phyloP scores from a whole-genome alignment of 2,797 vertebrate species.

The Gymnoscopelus braueri region DNA sequence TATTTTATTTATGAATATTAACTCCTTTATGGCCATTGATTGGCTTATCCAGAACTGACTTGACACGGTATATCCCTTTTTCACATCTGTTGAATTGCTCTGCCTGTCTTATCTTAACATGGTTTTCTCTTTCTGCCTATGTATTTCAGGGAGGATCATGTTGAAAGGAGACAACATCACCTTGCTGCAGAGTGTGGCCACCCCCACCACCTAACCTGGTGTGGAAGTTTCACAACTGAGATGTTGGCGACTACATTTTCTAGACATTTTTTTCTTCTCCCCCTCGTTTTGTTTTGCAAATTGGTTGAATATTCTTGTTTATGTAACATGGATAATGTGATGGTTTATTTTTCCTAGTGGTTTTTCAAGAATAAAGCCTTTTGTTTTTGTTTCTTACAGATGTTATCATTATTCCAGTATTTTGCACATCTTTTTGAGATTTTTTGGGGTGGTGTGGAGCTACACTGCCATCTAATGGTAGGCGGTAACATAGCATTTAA shows the following conservation, averaged over 20 bases:
- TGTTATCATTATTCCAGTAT: conserved; percentile 1
- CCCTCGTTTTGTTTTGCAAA: conserved; percentile 19
- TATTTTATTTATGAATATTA: too few relatives aligned
- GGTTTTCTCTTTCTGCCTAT: conserved; percentile 20
- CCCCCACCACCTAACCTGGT: conserved; percentile 54
- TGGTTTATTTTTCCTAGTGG: conserved; percentile 38
- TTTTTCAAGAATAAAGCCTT: conserved; percentile 63
- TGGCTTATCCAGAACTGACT: not conserved
- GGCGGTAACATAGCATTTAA: not conserved
- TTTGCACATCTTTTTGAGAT: not conserved
- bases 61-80: not conserved
- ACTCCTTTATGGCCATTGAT: too few relatives aligned
- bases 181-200: conserved; percentile 82
- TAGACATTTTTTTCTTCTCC: conserved; percentile 4
- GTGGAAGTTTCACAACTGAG: conserved; percentile 1
- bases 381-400: conserved; percentile 40
- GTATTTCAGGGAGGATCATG: conserved; percentile 82
- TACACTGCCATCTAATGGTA: conserved; percentile 51
- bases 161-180: conserved; percentile 88
- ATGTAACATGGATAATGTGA: conserved; percentile 50
- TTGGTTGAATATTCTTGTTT: conserved; percentile 36
- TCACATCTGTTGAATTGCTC: conserved; percentile 23
- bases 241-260: conserved; percentile 2
- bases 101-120: conserved; percentile 13
- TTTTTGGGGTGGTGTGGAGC: not conserved